Conservation (phyloP, 1,140 invertebrate species). For the Apis laboriosa region DNA sequence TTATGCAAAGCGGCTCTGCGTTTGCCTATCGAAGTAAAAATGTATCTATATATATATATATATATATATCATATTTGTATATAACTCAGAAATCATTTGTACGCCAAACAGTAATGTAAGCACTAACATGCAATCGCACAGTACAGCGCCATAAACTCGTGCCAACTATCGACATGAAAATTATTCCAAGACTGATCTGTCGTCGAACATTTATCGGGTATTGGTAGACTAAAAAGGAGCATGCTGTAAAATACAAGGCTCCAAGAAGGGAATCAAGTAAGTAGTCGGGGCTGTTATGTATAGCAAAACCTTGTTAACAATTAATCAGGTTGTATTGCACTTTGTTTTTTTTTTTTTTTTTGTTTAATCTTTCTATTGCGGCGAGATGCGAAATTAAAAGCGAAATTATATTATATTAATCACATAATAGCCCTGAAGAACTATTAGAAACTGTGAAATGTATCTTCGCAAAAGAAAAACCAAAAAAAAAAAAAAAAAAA, state of each 20-base stretch:
- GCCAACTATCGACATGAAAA: conserved; percentile 72
- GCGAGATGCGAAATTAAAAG: conserved; percentile 17
- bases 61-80: conserved; percentile 45
- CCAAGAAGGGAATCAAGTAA: conserved; percentile 50
- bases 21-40: conserved; percentile 50
- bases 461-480: conserved; percentile 66
- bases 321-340: not conserved
- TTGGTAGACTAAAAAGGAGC: conserved; percentile 66
- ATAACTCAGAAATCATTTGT: conserved; percentile 58
- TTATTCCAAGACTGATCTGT: conserved; percentile 54
- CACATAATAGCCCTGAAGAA: conserved; percentile 73
- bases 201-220: conserved; percentile 65
- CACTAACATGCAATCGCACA: conserved; percentile 75
- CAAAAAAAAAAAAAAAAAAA: conserved; percentile 54
- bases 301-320: conserved; percentile 13
- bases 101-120: conserved; percentile 68
- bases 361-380: not conserved
- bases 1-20: conserved; percentile 49
- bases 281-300: conserved; percentile 70
- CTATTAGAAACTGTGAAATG: conserved; percentile 77
- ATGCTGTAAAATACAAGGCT: conserved; percentile 70
- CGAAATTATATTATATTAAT: conserved; percentile 19
- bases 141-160: conserved; percentile 72
- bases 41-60: conserved; percentile 28
- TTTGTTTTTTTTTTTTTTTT: not conserved